Evolutionary conservation across 1,140 invertebrate genomes (phyloP).

Genomic region (Apocrypta bakeri): DNA sequence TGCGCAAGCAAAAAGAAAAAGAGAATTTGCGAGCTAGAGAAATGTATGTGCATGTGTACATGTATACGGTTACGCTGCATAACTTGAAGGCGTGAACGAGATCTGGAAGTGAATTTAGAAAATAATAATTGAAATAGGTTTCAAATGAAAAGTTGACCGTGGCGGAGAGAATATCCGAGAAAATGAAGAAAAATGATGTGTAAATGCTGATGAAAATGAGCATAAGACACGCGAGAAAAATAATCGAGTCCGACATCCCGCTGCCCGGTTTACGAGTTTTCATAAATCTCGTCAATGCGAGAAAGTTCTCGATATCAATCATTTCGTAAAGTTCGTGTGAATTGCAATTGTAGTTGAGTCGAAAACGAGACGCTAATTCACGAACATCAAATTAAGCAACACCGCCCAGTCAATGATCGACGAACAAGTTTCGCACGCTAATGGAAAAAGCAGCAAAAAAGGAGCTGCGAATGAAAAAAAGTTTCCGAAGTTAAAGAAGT

Average conservation of each 20-base stretch:
- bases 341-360: too few species aligned
- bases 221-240: slow-evolving; percentile 4
- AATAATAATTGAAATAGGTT: slow-evolving; percentile 36
- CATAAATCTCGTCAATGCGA: neutral
- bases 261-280: neutral
- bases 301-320: too few species aligned
- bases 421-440: too few species aligned
- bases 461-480: too few species aligned
- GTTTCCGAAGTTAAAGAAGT: neutral
- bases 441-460: too few species aligned
- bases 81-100: neutral
- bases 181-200: slow-evolving; percentile 35
- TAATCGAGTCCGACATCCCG: slow-evolving; percentile 17
- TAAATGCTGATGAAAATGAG: slow-evolving; percentile 29
- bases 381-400: too few species aligned
- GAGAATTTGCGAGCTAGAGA: neutral
- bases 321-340: too few species aligned
- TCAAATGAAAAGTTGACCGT: neutral
- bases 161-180: neutral
- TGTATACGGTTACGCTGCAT: neutral
- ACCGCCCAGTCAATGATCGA: too few species aligned
- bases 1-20: neutral
- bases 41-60: neutral
- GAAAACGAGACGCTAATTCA: too few species aligned
- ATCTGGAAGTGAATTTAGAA: neutral